Evolutionary conservation across 2,113 vertebrate genomes (phyloP).

Genomic region (Cryptotis parvus): DNA sequence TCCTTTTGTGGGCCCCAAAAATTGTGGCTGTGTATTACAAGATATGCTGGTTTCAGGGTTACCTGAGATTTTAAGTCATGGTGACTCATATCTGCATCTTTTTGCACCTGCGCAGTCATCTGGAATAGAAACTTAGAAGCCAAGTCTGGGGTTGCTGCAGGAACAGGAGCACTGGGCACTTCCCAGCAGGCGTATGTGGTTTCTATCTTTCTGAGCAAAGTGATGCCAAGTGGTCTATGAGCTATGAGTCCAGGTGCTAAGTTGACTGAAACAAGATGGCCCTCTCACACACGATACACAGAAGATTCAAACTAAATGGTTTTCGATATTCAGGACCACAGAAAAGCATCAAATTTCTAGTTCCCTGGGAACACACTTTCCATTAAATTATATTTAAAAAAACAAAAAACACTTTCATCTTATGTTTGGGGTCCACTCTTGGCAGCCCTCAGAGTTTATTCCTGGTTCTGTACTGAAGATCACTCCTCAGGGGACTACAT

Average conservation of each 20-base stretch:
- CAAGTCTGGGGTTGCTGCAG: background rate
- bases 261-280: background rate
- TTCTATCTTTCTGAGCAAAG: background rate
- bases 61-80: background rate
- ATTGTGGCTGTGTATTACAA: background rate
- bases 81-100: background rate
- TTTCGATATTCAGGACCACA: background rate
- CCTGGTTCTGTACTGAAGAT: no score
- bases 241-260: constrained; percentile 5
- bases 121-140: background rate
- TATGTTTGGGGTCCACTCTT: no score
- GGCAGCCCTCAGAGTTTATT: no score
- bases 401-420: no score
- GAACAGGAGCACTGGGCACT: no score
- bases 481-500: no score
- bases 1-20: background rate
- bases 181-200: background rate
- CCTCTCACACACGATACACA: background rate
- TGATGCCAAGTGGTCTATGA: background rate
- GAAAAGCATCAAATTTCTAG: constrained; percentile 8
- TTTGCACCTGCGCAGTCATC: background rate
- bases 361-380: background rate
- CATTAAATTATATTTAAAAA: constrained; percentile 14
- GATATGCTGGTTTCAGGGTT: background rate
- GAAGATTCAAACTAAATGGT: background rate